Evolutionary conservation across 1,140 invertebrate genomes (phyloP).

Genomic region (Alviniconcha marisindica): DNA sequence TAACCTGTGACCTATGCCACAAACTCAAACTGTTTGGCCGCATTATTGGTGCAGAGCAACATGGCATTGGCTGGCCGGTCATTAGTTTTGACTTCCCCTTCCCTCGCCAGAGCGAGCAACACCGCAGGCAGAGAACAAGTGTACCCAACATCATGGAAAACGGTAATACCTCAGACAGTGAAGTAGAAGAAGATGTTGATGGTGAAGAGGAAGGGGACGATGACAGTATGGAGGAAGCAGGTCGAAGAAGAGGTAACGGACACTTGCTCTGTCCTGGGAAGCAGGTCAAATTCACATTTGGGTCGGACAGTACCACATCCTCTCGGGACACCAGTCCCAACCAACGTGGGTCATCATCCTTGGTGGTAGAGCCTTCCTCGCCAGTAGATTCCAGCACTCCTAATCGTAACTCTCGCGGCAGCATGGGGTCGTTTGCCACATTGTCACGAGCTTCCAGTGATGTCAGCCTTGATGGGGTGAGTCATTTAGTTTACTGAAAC

Average conservation of each 20-base stretch:
- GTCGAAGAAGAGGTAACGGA: neutral
- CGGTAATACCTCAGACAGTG: constrained; percentile 41
- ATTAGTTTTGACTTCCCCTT: constrained; percentile 59
- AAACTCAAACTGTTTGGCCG: constrained; percentile 88
- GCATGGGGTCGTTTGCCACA: constrained; percentile 62
- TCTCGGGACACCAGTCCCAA: constrained; percentile 30
- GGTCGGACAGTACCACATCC: constrained; percentile 34
- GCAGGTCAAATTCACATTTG: constrained; percentile 45
- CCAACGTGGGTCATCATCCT: neutral
- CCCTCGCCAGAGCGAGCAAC: constrained; percentile 22
- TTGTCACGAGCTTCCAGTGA: constrained; percentile 76
- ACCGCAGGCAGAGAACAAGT: constrained; percentile 44
- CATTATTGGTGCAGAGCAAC: constrained; percentile 80
- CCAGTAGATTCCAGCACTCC: constrained; percentile 42
- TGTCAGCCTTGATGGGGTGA: constrained; percentile 69
- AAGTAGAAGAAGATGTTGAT: constrained; percentile 22
- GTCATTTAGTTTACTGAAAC: too few relatives aligned
- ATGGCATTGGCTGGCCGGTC: constrained; percentile 74
- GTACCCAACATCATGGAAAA: constrained; percentile 60
- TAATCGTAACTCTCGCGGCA: constrained; percentile 18
- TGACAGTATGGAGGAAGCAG: neutral
- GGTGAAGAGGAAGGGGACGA: constrained; percentile 34
- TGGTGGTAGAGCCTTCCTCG: neutral
- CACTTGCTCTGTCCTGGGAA: constrained; percentile 32
- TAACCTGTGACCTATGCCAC: constrained; percentile 88